Evolutionary conservation across 2,113 vertebrate genomes (phyloP).

Genomic region (Piprites chloris): DNA sequence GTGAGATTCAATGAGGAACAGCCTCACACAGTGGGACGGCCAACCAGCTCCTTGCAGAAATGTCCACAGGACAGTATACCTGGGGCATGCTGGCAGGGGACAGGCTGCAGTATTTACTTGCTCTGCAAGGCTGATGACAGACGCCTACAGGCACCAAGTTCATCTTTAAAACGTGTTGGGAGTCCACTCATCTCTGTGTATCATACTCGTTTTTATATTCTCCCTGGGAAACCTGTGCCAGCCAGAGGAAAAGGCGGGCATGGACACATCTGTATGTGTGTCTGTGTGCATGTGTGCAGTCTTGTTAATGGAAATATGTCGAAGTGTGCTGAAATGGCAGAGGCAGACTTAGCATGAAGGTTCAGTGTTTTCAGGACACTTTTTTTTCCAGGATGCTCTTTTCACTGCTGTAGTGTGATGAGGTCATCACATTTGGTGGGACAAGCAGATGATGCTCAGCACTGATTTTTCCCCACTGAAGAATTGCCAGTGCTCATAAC

Average conservation of each 20-base stretch:
- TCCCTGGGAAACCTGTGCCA: not conserved
- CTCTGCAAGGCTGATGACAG: not conserved
- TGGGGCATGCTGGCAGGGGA: not conserved
- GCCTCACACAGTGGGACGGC: accelerated
- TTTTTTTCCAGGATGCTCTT: not conserved
- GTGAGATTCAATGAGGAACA: not conserved
- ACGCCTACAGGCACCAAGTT: not conserved
- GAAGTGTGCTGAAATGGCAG: not conserved
- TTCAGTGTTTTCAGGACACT: not conserved
- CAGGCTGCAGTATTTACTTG: accelerated
- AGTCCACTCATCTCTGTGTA: not conserved
- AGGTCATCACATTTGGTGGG: not conserved
- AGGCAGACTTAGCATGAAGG: not conserved
- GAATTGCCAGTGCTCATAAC: not conserved
- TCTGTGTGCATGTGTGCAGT: not conserved
- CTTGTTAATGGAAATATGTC: not conserved
- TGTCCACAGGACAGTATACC: accelerated
- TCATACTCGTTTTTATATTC: not conserved
- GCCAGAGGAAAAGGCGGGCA: not conserved
- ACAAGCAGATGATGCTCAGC: not conserved
- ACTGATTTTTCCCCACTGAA: not conserved
- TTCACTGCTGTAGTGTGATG: not conserved
- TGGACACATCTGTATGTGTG: not conserved
- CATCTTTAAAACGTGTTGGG: not conserved
- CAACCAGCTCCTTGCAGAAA: not conserved